Evolutionary conservation across 92 coral and sea anemone species (phyloP), one percentile per base, ranked within the genome.

Genomic region (Porites evermanni): DNA sequence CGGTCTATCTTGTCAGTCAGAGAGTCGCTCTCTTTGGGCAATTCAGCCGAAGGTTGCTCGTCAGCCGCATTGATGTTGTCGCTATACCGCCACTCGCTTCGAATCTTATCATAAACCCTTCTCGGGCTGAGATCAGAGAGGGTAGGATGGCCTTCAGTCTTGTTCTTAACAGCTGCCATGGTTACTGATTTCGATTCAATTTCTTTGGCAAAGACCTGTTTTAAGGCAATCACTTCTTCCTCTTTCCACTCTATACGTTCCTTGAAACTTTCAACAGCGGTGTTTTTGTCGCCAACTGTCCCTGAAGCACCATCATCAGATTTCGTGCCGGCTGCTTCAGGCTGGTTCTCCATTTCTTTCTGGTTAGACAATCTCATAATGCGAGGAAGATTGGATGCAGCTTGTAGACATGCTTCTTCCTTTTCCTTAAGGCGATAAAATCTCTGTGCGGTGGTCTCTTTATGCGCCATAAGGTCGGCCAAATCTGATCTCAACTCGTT

Each of bases 401-500:
- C 60, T 72, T 72, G 77, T 2, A 72, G 11, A 17, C 60, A 50
- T 2, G 60, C 59, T 50, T 72, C 60, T 50, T 72, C 59, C 12
- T 72, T 72, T 16, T 72, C 75, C 54, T 71, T 47, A 4, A 71
- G 75, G 21, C 75, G 54, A 12, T 71, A 90, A 78, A 80, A 90
- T 23, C 79, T 75, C 72, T 78, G 67, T 6, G 91, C 91, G 18
- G 93, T 90, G 24, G 56, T 63, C 79, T 90, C 93, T 20, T 75
- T 80, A 63, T 90, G 91, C 12, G 91, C 93, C 93, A 90, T 87
- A 7, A 86, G 82, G 70, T 79, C 76, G 8, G 91, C 91, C 26
- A 90, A 72, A 19, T 89, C 79, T 17, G 73, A 64, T 20, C 72
- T 83, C 77, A 84, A 59, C 29, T 50, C 86, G 19, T 64, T 73